Evolutionary conservation across 64 coral and sea anemone species (phyloP).

Genomic region (Porites australiensis): DNA sequence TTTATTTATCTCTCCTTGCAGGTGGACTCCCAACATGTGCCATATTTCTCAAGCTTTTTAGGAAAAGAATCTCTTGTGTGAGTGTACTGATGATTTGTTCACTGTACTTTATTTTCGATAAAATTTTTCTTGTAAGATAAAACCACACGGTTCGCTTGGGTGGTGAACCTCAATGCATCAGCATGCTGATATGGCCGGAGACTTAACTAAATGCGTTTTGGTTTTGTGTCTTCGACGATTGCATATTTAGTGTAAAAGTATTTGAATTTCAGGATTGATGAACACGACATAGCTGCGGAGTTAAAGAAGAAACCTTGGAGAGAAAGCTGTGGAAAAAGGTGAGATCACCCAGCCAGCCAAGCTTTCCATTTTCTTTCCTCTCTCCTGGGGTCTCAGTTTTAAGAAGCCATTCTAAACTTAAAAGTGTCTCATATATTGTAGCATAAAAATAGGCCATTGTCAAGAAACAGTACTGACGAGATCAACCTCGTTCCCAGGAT

Average conservation of each 20-base stretch:
- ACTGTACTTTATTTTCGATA: neutral
- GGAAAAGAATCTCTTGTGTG: conserved; percentile 18
- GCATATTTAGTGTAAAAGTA: neutral
- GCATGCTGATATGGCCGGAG: too few relatives aligned
- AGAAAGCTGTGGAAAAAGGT: conserved; percentile 90
- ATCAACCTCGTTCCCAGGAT: too few relatives aligned
- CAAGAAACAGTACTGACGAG: too few relatives aligned
- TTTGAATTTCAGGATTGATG: conserved; percentile 68
- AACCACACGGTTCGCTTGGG: too few relatives aligned
- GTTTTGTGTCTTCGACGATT: neutral
- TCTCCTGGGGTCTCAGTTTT: too few relatives aligned
- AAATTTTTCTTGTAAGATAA: too few relatives aligned
- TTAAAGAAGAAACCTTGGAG: conserved; percentile 83
- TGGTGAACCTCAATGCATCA: too few relatives aligned
- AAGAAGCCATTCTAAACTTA: too few relatives aligned
- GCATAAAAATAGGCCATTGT: too few relatives aligned
- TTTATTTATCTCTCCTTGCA: neutral
- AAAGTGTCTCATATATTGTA: too few relatives aligned
- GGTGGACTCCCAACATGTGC: conserved; percentile 1
- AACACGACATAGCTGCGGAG: conserved; percentile 87
- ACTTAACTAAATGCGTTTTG: neutral
- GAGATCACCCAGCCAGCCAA: neutral
- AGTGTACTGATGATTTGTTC: neutral
- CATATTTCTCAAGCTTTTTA: neutral
- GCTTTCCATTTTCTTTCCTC: too few relatives aligned